Evolutionary conservation across 2,113 vertebrate species (phyloP).

Genomic region (Anhinga anhinga): DNA sequence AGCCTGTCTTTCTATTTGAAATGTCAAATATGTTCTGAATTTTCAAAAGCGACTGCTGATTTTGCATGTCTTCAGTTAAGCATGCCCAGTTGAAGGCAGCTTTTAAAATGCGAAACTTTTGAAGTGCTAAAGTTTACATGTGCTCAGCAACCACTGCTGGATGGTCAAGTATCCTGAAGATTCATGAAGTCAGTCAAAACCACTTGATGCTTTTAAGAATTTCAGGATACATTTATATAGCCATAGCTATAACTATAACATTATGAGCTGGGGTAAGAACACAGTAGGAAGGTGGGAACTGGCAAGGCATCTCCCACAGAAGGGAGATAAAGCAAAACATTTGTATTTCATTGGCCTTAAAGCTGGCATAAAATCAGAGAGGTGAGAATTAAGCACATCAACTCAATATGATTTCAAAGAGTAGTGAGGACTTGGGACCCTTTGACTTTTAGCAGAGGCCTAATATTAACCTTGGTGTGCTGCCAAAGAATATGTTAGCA

Average conservation of each 20-base stretch:
- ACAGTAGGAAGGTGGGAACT: neutral
- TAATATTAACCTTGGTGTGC: neutral
- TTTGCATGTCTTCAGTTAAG: neutral
- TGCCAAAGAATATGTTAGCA: constrained; percentile 15
- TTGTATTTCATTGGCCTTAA: neutral
- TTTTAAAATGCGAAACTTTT: neutral
- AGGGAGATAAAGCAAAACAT: neutral
- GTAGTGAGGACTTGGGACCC: neutral
- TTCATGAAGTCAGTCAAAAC: neutral
- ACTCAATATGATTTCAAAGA: neutral
- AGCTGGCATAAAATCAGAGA: neutral
- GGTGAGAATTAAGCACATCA: neutral
- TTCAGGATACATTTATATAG: neutral
- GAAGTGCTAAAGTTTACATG: neutral
- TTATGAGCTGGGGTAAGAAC: neutral
- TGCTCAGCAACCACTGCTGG: neutral
- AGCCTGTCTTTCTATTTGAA: neutral
- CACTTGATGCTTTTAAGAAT: neutral
- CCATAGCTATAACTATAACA: neutral
- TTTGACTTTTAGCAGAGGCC: neutral
- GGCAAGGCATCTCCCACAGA: neutral
- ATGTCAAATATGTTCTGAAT: neutral
- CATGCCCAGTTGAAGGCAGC: neutral
- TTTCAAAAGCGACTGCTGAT: neutral
- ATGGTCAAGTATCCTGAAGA: neutral